Conservation (phyloP, 2,888 invertebrate species). For the Polydrusus cervinus region DNA sequence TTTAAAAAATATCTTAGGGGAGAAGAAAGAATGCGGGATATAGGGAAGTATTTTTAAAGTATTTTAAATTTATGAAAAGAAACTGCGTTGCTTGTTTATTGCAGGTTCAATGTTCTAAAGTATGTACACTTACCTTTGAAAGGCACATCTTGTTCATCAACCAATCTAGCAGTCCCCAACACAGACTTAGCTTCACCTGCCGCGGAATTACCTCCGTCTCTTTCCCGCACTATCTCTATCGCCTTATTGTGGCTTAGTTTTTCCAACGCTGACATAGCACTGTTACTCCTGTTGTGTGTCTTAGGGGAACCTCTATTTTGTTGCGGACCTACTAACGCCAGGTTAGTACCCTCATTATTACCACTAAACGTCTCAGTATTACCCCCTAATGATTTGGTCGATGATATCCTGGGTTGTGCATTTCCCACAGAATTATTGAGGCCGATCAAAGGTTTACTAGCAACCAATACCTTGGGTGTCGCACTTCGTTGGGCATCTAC, state of each 20-base stretch:
- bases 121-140: constrained; percentile 13
- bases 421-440: not conserved
- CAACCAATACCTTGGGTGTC: constrained; percentile 6
- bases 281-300: not conserved
- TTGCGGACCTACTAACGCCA: not conserved
- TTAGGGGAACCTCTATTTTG: not conserved
- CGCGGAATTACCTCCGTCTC: constrained; percentile 4
- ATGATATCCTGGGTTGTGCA: not conserved
- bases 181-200: not conserved
- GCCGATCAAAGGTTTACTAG: not conserved
- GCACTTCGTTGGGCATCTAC: not conserved
- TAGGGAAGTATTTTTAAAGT: too few species aligned
- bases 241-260: constrained; percentile 30
- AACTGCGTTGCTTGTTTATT: too few species aligned
- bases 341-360: not conserved
- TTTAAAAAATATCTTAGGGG: not conserved
- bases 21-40: not conserved
- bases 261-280: constrained; percentile 16
- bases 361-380: not conserved
- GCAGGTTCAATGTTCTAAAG: too few species aligned
- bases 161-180: not conserved
- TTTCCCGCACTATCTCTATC: constrained; percentile 22
- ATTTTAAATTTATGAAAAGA: too few species aligned
- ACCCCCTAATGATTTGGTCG: not conserved
- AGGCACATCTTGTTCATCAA: not conserved